Evolutionary conservation across 2,113 vertebrate species (phyloP).

Genomic region (Illadopsis cleaveri): DNA sequence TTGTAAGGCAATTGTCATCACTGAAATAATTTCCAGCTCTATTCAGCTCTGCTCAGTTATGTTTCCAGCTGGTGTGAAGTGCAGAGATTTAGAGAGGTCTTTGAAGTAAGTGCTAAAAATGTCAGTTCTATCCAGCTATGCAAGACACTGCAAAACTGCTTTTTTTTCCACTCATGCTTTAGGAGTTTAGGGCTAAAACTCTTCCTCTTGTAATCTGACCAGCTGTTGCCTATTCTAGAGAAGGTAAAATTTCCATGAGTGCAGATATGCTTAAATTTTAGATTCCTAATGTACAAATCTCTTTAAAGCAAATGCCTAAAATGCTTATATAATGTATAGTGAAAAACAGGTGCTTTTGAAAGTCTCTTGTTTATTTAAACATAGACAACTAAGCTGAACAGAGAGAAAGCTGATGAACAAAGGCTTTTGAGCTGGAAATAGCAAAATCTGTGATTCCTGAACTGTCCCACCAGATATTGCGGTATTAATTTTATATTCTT

Average conservation of each 20-base stretch:
- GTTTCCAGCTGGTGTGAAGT: not conserved
- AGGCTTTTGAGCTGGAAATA: not conserved
- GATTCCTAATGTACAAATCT: not conserved
- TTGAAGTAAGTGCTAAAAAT: constrained; percentile 2
- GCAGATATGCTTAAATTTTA: not conserved
- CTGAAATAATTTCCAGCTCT: constrained; percentile 12
- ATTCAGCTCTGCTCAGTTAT: not conserved
- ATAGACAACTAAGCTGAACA: not conserved
- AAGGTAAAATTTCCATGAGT: not conserved
- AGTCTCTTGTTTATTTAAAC: not conserved
- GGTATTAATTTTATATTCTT: not conserved
- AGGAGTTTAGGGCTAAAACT: not conserved
- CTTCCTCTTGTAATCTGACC: not conserved
- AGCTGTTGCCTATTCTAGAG: not conserved
- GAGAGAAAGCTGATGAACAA: no score
- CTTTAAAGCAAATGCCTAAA: not conserved
- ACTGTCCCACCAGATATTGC: not conserved
- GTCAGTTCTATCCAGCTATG: not conserved
- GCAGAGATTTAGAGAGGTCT: not conserved
- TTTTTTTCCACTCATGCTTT: not conserved
- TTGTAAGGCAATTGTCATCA: constrained; percentile 30
- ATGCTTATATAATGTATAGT: not conserved
- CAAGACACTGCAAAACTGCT: not conserved
- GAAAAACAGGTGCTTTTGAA: not conserved
- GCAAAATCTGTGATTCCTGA: not conserved